Percentiles rank a stretch among this genome's conserved stretches.
These are phyloP conservation scores for Hydropotes inermis DNA, from an alignment of 2,113 vertebrate species.

Conservation along the genomic window DNA sequence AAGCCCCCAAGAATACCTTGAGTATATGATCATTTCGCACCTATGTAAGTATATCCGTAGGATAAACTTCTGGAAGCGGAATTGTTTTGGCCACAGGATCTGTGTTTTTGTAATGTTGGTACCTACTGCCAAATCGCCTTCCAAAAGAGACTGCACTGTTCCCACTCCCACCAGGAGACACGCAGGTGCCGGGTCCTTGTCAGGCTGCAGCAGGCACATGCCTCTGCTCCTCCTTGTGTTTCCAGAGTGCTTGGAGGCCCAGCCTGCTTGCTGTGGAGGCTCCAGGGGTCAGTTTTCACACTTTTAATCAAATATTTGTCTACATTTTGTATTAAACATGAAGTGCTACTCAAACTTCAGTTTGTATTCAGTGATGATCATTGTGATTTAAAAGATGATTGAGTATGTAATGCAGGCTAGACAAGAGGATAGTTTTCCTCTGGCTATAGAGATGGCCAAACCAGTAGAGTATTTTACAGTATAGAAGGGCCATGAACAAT, in stretches of 20 bases:
- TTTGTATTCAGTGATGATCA: neutral
- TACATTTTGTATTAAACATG: neutral
- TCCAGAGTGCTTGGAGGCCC: neutral
- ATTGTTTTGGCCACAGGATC: conserved; percentile 25
- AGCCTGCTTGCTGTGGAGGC: neutral
- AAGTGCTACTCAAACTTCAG: neutral
- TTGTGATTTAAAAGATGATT: neutral
- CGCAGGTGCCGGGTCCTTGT: neutral
- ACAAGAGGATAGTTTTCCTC: neutral
- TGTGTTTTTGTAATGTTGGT: conserved; percentile 32
- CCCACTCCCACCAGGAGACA: conserved; percentile 23
- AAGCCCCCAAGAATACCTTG: neutral
- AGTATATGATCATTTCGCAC: neutral
- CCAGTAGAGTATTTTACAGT: neutral
- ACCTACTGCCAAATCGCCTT: neutral
- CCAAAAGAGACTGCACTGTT: conserved; percentile 41
- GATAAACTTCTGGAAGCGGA: conserved; percentile 12
- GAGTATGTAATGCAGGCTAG: neutral
- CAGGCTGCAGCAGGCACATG: neutral
- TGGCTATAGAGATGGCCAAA: neutral
- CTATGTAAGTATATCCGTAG: neutral
- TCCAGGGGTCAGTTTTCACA: neutral
- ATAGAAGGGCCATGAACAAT: neutral
- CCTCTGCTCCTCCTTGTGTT: neutral
- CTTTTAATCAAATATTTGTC: neutral